Percentiles rank a stretch among this genome's conserved stretches.
phyloP scores from a whole-genome alignment of 2,113 vertebrate species.

The Passer montanus region DNA sequence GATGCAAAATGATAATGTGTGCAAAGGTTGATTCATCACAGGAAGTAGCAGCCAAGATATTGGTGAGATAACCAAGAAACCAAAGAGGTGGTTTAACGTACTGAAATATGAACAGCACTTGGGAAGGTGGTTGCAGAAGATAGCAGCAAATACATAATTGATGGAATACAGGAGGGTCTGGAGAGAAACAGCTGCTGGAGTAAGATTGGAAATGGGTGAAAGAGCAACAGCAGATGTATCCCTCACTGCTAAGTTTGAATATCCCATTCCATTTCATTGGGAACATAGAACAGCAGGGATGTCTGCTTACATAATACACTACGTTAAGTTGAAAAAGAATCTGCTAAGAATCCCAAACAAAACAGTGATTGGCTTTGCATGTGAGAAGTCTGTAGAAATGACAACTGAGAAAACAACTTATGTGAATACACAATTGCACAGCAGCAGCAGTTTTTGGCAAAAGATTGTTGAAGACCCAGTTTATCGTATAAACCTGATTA shows the following conservation, averaged over 20 bases:
- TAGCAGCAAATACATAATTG: background rate
- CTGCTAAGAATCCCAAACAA: background rate
- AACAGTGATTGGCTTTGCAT: background rate
- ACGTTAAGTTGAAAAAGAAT: background rate
- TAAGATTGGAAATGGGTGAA: background rate
- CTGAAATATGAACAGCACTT: background rate
- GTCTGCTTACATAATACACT: background rate
- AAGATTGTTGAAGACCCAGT: background rate
- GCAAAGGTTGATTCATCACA: conserved; percentile 1
- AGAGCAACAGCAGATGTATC: background rate
- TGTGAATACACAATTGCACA: background rate
- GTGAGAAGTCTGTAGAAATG: background rate
- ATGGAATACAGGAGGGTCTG: background rate
- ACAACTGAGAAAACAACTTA: background rate
- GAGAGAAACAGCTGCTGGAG: background rate
- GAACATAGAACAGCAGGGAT: background rate
- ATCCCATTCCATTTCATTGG: background rate
- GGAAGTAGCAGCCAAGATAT: background rate
- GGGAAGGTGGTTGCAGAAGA: background rate
- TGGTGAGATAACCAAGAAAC: conserved; percentile 6
- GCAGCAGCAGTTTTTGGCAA: background rate
- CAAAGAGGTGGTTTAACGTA: background rate
- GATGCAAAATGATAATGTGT: conserved; percentile 34
- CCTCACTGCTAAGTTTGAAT: background rate
- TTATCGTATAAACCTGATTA: background rate